phyloP scores from a whole-genome alignment of 2,797 vertebrate genomes.

The Cheirogaleus major region DNA sequence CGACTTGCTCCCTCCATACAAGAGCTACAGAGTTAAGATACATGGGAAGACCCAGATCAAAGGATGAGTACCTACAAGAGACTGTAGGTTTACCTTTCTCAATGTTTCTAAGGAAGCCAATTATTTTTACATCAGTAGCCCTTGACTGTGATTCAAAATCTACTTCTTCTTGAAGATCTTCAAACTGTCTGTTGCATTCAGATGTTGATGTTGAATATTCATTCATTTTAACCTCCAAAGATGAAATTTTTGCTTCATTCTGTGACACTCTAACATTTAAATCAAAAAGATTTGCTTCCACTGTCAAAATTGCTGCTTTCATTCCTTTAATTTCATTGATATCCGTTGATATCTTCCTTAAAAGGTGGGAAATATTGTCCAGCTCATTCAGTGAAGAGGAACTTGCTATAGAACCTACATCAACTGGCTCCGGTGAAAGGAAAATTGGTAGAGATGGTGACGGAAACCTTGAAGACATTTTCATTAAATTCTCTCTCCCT shows the following conservation, averaged over 20 bases:
- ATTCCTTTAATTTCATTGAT: slow-evolving; percentile 78
- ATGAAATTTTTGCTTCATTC: slow-evolving; percentile 78
- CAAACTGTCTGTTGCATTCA: slow-evolving; percentile 57
- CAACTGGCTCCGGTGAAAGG: slow-evolving; percentile 64
- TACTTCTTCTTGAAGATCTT: slow-evolving; percentile 61
- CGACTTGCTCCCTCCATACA: background rate
- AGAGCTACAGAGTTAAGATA: background rate
- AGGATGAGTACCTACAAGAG: background rate
- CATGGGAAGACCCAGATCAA: background rate
- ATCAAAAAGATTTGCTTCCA: slow-evolving; percentile 75
- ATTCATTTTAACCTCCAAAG: slow-evolving; percentile 77
- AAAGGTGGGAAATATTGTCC: slow-evolving; percentile 71
- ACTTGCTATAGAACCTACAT: slow-evolving; percentile 61
- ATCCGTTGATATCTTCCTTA: slow-evolving; percentile 77
- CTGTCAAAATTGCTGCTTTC: slow-evolving; percentile 73
- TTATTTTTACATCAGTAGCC: slow-evolving; percentile 69
- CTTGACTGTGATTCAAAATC: slow-evolving; percentile 65
- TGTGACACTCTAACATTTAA: slow-evolving; percentile 73
- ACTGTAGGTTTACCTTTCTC: slow-evolving; percentile 76
- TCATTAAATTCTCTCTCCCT: slow-evolving; percentile 52
- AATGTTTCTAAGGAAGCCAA: slow-evolving; percentile 67
- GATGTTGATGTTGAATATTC: slow-evolving; percentile 63
- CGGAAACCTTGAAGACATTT: slow-evolving; percentile 75
- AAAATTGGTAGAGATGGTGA: slow-evolving; percentile 60
- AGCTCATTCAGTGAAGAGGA: slow-evolving; percentile 69